Base-by-base conservation (phyloP, 2,888 invertebrate species). In the Polia nebulosa region DNA sequence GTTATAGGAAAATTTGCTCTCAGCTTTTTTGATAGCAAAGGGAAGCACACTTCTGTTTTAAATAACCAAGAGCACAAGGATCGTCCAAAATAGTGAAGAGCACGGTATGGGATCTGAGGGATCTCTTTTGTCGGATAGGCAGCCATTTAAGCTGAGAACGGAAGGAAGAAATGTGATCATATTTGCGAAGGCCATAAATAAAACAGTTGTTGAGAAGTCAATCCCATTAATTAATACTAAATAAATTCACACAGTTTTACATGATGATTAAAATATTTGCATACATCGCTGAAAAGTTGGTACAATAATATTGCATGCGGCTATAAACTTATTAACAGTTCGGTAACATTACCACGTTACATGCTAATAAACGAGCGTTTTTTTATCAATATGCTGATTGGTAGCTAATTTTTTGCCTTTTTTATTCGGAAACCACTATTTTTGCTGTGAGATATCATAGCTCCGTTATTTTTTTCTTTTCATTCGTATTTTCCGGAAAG, bases 301-400 rank as follows among this genome's bases (percentile, higher is more conserved):
- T 15, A 29, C 51, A 29, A 29, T 34, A 62, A 29, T 11, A 29
- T 44, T 45, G 34, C 64, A 34, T 52, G 73, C 29, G 22, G n/a
- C 1, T 32, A 20, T 67, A 36, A 67, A 70, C n/a, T 22, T 59
- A 49, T 27, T 44, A 44, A 29, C 15, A 34, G 41, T 72, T 44
- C 29, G 29, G 22, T 73, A 47, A 32, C 55, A 29, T 22, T 65
- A 64, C 34, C 5, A 34, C 32, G n/a, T 51, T 20, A 44, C 15
- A 22, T 61, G 72, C 1, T 41, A 70, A 32, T 39, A 25, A 39
- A 51, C 25, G 45, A 7, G 15, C 6, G 13, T 36, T 52, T 68
- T 67, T 60, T 72, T 51, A 44, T 52, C 7, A 17, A 20, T 29
- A 73, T 15, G 22, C 44, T 25, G 39, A 44, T 44, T 72, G 51